Percentiles rank a stretch among this genome's conserved stretches.
Evolutionary conservation across 2,888 invertebrate genomes (phyloP).

Genomic region (Sminthurinus aureus): DNA sequence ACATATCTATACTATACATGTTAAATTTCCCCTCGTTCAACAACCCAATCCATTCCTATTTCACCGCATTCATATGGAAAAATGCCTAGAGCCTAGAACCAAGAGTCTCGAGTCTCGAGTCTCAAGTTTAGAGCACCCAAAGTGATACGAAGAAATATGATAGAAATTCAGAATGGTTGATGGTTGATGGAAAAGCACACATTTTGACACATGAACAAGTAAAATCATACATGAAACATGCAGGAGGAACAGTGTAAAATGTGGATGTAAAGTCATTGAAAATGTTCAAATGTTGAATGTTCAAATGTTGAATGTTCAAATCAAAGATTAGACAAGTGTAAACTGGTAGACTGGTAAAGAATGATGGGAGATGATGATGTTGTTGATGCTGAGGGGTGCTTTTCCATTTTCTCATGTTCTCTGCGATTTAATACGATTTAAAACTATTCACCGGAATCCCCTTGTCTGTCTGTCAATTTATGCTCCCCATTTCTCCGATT

Average conservation of each 20-base stretch:
- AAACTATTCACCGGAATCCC: slow-evolving; percentile 34
- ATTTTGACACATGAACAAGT: background rate
- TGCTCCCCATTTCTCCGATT: background rate
- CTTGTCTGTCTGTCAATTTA: slow-evolving; percentile 22
- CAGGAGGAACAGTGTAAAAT: too few relatives aligned
- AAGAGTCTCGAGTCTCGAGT: too few relatives aligned
- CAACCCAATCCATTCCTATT: too few relatives aligned
- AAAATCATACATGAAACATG: background rate
- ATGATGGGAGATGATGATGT: background rate
- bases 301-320: background rate
- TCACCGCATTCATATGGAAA: too few relatives aligned
- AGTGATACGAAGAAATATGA: too few relatives aligned
- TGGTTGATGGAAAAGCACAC: background rate
- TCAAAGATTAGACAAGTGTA: background rate
- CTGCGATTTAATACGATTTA: slow-evolving; percentile 32
- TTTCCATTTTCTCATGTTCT: too few relatives aligned
- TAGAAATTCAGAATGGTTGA: too few relatives aligned
- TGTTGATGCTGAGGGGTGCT: slow-evolving; percentile 9
- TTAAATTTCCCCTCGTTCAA: too few relatives aligned
- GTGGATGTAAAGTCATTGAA: background rate
- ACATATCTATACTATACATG: too few relatives aligned
- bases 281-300: background rate
- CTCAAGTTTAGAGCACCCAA: too few relatives aligned
- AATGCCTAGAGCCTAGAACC: background rate
- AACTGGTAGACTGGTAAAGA: background rate